Base-by-base conservation (phyloP, 2,888 invertebrate species). In the Clistopyga incitator region DNA sequence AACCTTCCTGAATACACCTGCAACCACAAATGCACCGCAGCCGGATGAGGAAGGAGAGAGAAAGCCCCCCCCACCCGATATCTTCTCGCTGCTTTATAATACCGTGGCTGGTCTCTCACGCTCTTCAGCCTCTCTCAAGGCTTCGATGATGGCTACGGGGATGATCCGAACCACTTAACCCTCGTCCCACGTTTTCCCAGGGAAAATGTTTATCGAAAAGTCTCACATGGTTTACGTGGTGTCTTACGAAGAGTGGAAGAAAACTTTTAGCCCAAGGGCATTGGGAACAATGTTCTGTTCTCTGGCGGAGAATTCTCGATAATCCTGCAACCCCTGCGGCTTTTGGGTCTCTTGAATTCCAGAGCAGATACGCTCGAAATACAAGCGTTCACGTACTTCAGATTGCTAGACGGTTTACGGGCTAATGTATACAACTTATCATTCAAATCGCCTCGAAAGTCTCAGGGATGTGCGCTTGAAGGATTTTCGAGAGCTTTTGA, bases 121-220 rank as follows among this genome's bases (percentile, higher is more conserved):
- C 70, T 81, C 76, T 77, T 64, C 65, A 71, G 34, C 52, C 76
- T 47, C 56, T 56, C 59, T 34, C 38, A 25, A 74, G 23, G 34
- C 54, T 61, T 23, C n/a, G 67, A 72, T 47, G 15, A 64, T 38
- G 38, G n/a, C 64, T 8, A 38, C 38, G 6, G 64, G 64, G 64
- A 64, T 64, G 64, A 15, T 42, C 50, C 56, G 4, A 50, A 70
- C 25, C 61, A 80, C 80, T 80, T 15, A 50, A 61, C 20, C 59
- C 61, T 50, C 42, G 59, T 52, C 42, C 56, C 72, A 34, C 25
- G 38, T 45, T 70, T 29, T 65, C 80, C 38, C 29, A 20, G 61
- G 54, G 47, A 68, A 68, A 75, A 61, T 52, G 67, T 80, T 80
- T 61, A 75, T 74, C 68, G 67, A 67, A 67, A 47, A 67, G 20